A percentile compares a stretch with the other conserved stretches of the same genome.
These are phyloP conservation scores for Ageneiosus marmoratus DNA, from an alignment of 2,113 vertebrate genomes.

Conservation along the genomic window DNA sequence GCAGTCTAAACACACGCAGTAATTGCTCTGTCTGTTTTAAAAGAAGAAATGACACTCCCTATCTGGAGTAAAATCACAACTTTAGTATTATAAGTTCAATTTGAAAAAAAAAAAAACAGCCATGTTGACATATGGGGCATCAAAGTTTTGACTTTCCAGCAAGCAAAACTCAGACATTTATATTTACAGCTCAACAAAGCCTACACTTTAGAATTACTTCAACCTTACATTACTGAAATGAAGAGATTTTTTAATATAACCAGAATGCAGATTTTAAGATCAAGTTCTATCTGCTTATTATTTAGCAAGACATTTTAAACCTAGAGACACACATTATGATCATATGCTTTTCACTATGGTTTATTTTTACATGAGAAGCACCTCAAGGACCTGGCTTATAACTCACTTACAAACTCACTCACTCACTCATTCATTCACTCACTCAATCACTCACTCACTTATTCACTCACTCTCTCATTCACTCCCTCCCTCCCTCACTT, in stretches of 20 bases:
- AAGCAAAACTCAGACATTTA: neutral
- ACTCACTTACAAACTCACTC: too few relatives aligned
- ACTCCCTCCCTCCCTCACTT: too few relatives aligned
- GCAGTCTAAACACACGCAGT: constrained; percentile 22
- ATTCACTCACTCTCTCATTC: too few relatives aligned
- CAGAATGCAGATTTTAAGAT: neutral
- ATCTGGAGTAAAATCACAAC: neutral
- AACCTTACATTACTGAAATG: neutral
- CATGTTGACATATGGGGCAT: neutral
- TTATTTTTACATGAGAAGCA: neutral
- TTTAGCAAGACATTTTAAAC: neutral
- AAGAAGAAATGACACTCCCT: neutral
- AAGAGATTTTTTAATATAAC: neutral
- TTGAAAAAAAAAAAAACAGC: neutral
- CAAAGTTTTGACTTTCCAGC: neutral
- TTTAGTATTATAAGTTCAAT: neutral
- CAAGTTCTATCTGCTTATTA: neutral
- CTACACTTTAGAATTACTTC: neutral
- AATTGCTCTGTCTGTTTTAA: neutral
- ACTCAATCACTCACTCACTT: too few relatives aligned
- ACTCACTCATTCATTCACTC: too few relatives aligned
- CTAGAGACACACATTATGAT: neutral
- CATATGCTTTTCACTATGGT: neutral
- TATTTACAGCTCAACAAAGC: neutral
- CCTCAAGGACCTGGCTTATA: too few relatives aligned